Conservation (phyloP, 2,888 invertebrate genomes). For the Pyrocoelia pectoralis region DNA sequence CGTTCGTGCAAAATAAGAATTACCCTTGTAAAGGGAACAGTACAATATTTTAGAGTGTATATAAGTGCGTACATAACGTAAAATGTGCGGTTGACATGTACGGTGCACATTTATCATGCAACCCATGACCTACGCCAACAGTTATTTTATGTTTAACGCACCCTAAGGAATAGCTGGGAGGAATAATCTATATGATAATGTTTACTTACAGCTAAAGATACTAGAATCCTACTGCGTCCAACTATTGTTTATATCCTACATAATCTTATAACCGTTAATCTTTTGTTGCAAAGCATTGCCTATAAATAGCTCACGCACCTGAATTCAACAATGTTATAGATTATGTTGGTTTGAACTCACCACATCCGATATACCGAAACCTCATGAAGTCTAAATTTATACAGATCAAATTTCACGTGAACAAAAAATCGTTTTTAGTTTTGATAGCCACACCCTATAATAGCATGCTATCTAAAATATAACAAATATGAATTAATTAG, state of each 20-base stretch:
- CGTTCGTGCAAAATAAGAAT: slow-evolving; percentile 32
- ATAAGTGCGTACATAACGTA: slow-evolving; percentile 43
- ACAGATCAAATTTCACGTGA: not conserved
- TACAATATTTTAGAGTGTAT: slow-evolving; percentile 38
- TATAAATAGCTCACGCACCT: not conserved
- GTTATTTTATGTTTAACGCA: slow-evolving; percentile 44
- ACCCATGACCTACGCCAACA: slow-evolving; percentile 45
- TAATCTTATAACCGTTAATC: not conserved
- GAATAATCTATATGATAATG: slow-evolving; percentile 37
- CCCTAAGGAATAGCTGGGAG: slow-evolving; percentile 35
- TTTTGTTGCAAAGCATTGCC: not conserved
- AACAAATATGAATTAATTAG: slow-evolving; percentile 1
- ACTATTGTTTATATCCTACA: slow-evolving; percentile 12
- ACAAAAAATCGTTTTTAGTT: not conserved
- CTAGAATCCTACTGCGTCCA: slow-evolving; percentile 11
- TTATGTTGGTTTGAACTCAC: not conserved
- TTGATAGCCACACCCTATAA: not conserved
- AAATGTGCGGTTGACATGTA: slow-evolving; percentile 46
- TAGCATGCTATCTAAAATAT: not conserved
- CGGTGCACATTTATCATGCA: slow-evolving; percentile 46
- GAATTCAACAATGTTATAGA: not conserved
- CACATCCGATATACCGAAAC: not conserved
- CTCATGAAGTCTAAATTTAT: not conserved
- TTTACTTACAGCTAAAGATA: slow-evolving; percentile 29
- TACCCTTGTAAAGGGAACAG: slow-evolving; percentile 20